phyloP scores from a whole-genome alignment of 2,888 invertebrate genomes.

The Antitype chi region DNA sequence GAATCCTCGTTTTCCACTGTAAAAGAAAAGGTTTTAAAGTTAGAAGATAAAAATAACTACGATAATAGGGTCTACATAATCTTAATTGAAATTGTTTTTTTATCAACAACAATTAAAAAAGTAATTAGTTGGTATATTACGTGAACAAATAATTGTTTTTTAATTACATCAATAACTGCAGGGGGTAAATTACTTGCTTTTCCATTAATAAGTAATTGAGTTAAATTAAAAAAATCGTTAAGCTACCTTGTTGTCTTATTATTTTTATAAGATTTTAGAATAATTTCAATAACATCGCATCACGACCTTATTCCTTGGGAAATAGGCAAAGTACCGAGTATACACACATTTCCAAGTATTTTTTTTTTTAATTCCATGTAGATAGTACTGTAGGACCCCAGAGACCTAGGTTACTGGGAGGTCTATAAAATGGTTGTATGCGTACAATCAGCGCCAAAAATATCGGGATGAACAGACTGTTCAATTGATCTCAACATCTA shows the following conservation, averaged over 20 bases:
- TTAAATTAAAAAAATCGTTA: neutral
- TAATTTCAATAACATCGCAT: no score
- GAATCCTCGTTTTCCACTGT: neutral
- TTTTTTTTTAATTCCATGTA: no score
- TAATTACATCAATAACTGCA: neutral
- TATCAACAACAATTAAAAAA: neutral
- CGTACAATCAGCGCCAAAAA: no score
- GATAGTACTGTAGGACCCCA: no score
- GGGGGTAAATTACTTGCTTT: neutral
- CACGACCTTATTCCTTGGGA: neutral
- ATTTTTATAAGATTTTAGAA: neutral
- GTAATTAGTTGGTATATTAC: neutral
- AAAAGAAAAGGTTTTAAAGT: neutral
- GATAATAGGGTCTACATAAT: neutral
- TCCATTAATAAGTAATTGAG: neutral
- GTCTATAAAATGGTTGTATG: no score
- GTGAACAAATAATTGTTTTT: neutral
- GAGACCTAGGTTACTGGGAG: no score
- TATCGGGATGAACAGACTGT: no score
- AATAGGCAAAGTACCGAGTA: neutral
- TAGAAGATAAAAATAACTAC: neutral
- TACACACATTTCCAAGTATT: neutral
- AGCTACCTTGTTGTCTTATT: neutral
- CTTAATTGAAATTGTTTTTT: neutral
- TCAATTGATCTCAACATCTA: no score